Conservation (phyloP, 2,797 vertebrate genomes). For the Clamator glandarius region DNA sequence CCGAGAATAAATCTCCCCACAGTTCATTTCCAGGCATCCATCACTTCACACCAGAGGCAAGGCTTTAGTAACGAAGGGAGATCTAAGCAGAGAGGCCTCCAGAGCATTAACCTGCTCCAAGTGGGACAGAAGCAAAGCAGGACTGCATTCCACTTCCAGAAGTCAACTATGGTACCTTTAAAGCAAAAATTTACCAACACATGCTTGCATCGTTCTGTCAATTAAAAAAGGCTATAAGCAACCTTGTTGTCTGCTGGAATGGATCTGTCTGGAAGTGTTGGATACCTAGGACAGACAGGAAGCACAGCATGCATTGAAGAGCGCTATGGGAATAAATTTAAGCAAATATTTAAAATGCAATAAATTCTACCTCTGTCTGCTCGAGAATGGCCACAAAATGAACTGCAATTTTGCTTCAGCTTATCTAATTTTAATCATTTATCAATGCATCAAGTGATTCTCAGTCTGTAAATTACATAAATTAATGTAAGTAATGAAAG, state of each 20-base stretch:
- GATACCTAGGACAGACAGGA: conserved; percentile 7
- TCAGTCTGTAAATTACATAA: background rate
- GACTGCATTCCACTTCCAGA: conserved; percentile 26
- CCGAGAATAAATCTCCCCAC: conserved; percentile 55
- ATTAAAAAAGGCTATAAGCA: conserved; percentile 8
- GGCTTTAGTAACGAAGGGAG: conserved; percentile 29
- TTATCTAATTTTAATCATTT: background rate
- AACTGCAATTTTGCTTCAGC: background rate
- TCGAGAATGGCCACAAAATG: background rate
- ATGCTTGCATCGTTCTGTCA: background rate
- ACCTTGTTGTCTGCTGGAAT: background rate
- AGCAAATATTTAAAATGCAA: background rate
- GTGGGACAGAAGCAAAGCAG: conserved; percentile 62
- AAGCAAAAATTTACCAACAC: background rate
- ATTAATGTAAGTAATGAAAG: background rate
- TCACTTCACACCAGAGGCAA: conserved; percentile 54
- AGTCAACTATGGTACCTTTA: background rate
- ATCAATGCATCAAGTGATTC: background rate
- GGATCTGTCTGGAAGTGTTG: background rate
- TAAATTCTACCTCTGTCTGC: background rate
- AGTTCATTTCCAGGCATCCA: conserved; percentile 70
- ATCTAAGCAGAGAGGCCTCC: conserved; percentile 44
- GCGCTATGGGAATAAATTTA: background rate
- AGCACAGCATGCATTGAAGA: background rate
- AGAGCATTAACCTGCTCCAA: conserved; percentile 27